phyloP scores from a whole-genome alignment of 2,113 vertebrate genomes.

The Hippocampus barbouri region DNA sequence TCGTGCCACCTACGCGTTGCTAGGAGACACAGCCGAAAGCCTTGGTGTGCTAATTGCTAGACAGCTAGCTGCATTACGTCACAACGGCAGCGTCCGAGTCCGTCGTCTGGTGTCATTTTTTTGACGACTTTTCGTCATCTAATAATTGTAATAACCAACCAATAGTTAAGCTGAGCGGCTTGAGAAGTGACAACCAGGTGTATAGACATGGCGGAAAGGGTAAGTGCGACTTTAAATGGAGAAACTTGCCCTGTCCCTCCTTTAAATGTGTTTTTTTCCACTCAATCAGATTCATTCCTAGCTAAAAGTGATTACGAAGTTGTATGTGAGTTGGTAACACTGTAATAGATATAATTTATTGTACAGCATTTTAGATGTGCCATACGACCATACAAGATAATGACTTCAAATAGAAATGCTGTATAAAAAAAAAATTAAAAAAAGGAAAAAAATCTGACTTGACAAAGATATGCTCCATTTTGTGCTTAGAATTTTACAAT shows the following conservation, averaged over 20 bases:
- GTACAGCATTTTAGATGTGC: no score
- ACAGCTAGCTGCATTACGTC: not conserved
- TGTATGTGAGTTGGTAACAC: not conserved
- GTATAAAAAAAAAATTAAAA: no score
- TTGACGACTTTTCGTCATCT: not conserved
- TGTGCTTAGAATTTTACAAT: no score
- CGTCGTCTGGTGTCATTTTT: not conserved
- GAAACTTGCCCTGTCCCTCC: not conserved
- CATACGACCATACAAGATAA: no score
- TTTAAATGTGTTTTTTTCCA: not conserved
- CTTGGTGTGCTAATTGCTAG: not conserved
- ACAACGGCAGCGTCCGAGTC: not conserved
- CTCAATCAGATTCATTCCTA: not conserved
- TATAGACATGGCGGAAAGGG: not conserved
- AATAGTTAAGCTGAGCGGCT: not conserved
- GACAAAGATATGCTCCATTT: no score
- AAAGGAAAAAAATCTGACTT: no score
- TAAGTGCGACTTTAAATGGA: not conserved
- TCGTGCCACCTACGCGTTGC: not conserved
- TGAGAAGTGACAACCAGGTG: not conserved
- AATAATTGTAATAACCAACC: not conserved
- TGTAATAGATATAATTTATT: no score
- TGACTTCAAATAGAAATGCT: no score
- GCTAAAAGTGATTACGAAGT: not conserved
- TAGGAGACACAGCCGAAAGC: not conserved